Percentiles rank a stretch among this genome's conserved stretches.
Conservation (phyloP, 2,113 vertebrate genomes). For the Lepus americanus region DNA sequence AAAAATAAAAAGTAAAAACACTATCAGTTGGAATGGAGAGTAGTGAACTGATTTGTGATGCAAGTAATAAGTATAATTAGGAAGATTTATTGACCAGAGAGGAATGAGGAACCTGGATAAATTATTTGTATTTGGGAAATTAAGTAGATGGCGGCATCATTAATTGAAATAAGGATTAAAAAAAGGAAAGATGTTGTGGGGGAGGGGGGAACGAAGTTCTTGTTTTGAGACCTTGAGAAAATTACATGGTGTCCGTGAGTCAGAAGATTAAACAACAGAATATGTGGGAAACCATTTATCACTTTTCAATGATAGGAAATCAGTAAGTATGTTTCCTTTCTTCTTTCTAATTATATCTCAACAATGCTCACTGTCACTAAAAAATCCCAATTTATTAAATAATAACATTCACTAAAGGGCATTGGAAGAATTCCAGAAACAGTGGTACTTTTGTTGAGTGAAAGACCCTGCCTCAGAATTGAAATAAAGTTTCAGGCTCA, state of each 20-base stretch:
- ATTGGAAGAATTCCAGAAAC: slow-evolving; percentile 7
- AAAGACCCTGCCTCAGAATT: background rate
- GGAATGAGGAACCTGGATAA: slow-evolving; percentile 35
- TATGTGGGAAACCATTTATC: background rate
- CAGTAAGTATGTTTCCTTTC: background rate
- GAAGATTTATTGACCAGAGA: background rate
- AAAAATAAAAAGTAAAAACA: background rate
- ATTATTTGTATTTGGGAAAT: slow-evolving; percentile 11
- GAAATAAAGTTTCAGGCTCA: background rate
- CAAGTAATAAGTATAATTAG: background rate
- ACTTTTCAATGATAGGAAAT: background rate
- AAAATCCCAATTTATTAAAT: background rate
- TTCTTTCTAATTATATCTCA: slow-evolving; percentile 30
- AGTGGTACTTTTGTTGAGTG: slow-evolving; percentile 21
- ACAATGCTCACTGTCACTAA: background rate
- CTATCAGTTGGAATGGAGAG: background rate
- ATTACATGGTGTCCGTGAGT: background rate
- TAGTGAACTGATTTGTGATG: background rate
- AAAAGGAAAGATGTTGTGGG: slow-evolving; percentile 23
- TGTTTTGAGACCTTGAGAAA: background rate
- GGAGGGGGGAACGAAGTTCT: background rate
- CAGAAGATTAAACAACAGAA: background rate
- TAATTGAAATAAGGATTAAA: slow-evolving; percentile 2
- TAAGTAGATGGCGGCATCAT: background rate
- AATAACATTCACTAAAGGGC: background rate